These are phyloP conservation scores for Suncus etruscus DNA, from an alignment of 2,113 vertebrate species.

Conservation along the genomic window DNA sequence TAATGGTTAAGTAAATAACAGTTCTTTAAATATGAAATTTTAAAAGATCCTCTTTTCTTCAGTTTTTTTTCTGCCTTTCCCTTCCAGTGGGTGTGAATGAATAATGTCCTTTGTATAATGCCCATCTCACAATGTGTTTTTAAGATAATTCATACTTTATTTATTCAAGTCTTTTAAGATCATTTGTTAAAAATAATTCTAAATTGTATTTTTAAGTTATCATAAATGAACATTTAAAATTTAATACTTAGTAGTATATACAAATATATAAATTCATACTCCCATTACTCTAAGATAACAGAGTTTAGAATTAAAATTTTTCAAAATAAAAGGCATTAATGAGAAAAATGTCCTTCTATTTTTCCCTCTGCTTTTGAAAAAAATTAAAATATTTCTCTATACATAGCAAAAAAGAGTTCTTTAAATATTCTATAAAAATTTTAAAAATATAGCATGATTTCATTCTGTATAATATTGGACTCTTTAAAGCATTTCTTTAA, in stretches of 20 bases:
- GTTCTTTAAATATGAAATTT: no score
- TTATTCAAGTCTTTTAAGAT: background rate
- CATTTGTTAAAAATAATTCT: no score
- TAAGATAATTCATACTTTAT: background rate
- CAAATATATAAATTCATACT: no score
- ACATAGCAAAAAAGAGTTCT: background rate
- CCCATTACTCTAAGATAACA: background rate
- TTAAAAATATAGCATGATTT: no score
- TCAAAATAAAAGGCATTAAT: slow-evolving; percentile 16
- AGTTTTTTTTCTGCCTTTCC: background rate
- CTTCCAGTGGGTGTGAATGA: background rate
- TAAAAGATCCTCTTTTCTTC: background rate
- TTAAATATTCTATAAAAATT: no score
- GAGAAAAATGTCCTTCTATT: slow-evolving; percentile 7
- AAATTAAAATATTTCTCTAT: slow-evolving; percentile 37
- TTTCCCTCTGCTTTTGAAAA: background rate
- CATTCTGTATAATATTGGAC: no score
- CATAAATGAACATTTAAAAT: no score
- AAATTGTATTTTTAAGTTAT: no score
- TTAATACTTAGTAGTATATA: no score
- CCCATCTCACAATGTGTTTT: background rate
- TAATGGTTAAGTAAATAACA: no score
- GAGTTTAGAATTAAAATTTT: background rate
- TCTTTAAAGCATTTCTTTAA: background rate
- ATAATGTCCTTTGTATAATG: background rate